Evolutionary conservation across 1,140 invertebrate genomes (phyloP).

Genomic region (Scaptodrosophila lebanonensis): DNA sequence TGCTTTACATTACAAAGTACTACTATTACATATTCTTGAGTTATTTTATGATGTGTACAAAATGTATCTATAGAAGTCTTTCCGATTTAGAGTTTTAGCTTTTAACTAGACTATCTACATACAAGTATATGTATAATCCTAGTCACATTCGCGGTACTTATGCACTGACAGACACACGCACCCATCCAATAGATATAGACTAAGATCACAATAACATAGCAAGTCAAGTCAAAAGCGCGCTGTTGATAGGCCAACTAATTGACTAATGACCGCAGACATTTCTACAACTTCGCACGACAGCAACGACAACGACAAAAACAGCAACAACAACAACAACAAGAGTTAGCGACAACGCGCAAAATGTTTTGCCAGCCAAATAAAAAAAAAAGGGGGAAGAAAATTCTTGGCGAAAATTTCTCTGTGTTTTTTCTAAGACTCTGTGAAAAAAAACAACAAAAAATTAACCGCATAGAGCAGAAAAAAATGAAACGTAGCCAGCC

Average conservation of each 20-base stretch:
- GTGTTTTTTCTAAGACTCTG: too few relatives aligned
- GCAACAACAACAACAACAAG: constrained; percentile 14
- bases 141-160: too few relatives aligned
- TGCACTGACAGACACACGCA: too few relatives aligned
- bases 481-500: constrained; percentile 5
- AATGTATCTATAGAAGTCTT: too few relatives aligned
- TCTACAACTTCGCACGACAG: constrained; percentile 25
- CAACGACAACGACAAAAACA: constrained; percentile 25
- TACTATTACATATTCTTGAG: too few relatives aligned
- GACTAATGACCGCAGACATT: constrained; percentile 62
- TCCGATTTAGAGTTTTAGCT: too few relatives aligned
- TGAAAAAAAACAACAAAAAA: constrained; percentile 1
- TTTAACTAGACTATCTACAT: too few relatives aligned
- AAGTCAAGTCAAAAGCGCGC: constrained; percentile 16
- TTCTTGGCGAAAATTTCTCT: constrained; percentile 44
- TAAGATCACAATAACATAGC: too few relatives aligned
- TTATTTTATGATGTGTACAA: too few relatives aligned
- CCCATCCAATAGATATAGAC: too few relatives aligned
- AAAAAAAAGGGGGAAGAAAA: constrained; percentile 28
- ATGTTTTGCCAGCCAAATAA: constrained; percentile 7
- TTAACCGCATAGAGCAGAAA: not conserved
- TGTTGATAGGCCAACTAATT: constrained; percentile 43
- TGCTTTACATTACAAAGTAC: too few relatives aligned
- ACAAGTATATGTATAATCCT: too few relatives aligned
- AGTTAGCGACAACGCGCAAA: constrained; percentile 1